These are phyloP conservation scores for Hypotaenidia okinawae DNA, from an alignment of 2,797 vertebrate genomes.

Conservation along the genomic window DNA sequence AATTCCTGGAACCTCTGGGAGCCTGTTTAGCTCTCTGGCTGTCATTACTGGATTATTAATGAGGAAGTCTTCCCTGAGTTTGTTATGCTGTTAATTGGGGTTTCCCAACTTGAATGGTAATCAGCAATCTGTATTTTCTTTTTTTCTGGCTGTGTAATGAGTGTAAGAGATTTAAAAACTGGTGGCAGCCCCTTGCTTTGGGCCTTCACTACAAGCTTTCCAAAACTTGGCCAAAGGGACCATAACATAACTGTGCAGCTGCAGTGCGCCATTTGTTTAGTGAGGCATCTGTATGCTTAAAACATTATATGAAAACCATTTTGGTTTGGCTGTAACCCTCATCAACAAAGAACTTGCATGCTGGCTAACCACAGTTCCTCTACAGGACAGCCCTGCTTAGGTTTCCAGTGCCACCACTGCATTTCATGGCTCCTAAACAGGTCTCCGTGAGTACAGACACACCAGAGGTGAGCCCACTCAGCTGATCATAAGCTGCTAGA, in stretches of 20 bases:
- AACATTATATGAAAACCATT: neutral
- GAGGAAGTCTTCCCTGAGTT: neutral
- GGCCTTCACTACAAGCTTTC: neutral
- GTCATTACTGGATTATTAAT: neutral
- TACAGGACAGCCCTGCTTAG: neutral
- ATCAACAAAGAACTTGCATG: neutral
- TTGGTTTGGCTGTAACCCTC: neutral
- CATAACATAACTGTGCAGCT: rapidly evolving
- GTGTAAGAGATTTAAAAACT: neutral
- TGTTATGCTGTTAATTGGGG: neutral
- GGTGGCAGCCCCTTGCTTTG: neutral
- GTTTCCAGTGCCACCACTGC: neutral
- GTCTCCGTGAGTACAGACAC: neutral
- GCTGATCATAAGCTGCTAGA: neutral
- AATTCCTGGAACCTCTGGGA: neutral
- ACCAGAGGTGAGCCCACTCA: neutral
- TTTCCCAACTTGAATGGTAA: neutral
- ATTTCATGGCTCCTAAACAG: neutral
- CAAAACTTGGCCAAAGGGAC: neutral
- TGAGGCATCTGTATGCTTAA: neutral
- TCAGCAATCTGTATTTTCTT: neutral
- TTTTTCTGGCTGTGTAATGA: neutral
- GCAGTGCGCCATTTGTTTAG: neutral
- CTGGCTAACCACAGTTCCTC: neutral
- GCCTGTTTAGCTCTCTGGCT: neutral